Conservation (phyloP, 2,888 invertebrate species). For the Heliconius hortense region DNA sequence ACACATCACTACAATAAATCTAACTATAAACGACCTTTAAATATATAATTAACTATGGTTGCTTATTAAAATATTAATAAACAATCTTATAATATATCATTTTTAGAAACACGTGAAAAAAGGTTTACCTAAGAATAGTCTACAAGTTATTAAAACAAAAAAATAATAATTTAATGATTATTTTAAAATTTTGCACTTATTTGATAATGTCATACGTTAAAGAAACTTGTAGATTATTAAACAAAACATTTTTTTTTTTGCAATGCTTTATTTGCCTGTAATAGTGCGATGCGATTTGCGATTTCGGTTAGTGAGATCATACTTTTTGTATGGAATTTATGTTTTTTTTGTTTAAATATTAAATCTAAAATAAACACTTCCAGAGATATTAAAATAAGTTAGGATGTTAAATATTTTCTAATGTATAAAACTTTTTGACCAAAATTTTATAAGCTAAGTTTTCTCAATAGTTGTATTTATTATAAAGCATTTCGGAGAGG, state of each 20-base stretch:
- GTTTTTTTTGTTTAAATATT: neutral
- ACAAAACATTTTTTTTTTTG: too few species aligned
- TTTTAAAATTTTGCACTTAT: too few species aligned
- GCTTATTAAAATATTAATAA: too few species aligned
- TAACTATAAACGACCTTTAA: too few species aligned
- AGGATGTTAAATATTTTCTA: neutral
- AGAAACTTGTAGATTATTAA: too few species aligned
- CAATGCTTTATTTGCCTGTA: neutral
- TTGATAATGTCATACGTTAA: too few species aligned
- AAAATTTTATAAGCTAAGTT: neutral
- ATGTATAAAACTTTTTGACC: neutral
- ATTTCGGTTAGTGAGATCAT: neutral
- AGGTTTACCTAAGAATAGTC: too few species aligned
- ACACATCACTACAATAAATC: neutral
- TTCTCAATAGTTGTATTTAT: slow-evolving; percentile 1
- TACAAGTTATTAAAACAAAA: too few species aligned
- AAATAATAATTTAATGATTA: too few species aligned
- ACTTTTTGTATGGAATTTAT: neutral
- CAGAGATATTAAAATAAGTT: neutral
- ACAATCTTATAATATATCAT: too few species aligned
- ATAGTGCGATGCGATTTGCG: neutral
- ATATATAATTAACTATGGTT: too few species aligned
- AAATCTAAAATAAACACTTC: neutral
- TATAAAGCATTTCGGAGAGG: slow-evolving; percentile 14
- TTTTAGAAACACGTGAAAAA: too few species aligned